Evolutionary conservation across 2,113 vertebrate species (phyloP).

Genomic region (Vulpes vulpes): DNA sequence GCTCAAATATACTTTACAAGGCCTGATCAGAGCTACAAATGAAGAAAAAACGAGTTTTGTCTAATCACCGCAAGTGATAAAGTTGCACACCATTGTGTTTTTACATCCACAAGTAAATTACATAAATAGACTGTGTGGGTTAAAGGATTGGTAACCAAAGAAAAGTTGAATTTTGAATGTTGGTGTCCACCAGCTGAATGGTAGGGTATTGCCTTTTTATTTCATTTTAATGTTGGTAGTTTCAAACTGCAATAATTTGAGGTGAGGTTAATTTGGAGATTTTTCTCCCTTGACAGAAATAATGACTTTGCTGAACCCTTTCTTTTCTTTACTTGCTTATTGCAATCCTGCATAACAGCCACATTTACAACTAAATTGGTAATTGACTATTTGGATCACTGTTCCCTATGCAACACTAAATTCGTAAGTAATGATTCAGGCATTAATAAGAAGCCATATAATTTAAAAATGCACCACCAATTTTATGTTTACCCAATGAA

Average conservation of each 20-base stretch:
- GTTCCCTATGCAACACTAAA: constrained; percentile 9
- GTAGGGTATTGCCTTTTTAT: not conserved
- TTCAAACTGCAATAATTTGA: not conserved
- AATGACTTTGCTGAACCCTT: not conserved
- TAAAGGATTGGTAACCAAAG: not conserved
- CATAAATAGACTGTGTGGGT: not conserved
- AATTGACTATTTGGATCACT: constrained; percentile 1
- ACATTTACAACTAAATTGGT: not conserved
- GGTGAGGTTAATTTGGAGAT: not conserved
- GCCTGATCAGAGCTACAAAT: not conserved
- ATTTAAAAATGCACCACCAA: constrained; percentile 15
- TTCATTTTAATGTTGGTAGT: not conserved
- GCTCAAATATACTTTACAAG: not conserved
- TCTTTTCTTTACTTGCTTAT: not conserved
- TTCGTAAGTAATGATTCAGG: not conserved
- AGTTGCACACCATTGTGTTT: not conserved
- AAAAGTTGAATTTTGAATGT: not conserved
- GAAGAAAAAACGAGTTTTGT: not conserved
- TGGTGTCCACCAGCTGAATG: not conserved
- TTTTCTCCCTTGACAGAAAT: not conserved
- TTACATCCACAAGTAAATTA: not conserved
- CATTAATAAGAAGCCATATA: not conserved
- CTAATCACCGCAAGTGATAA: not conserved
- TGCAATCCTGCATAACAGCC: not conserved
- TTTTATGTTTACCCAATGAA: constrained; percentile 29